Evolutionary conservation across 2,797 vertebrate species (phyloP).

Genomic region (Scarus forsteni): DNA sequence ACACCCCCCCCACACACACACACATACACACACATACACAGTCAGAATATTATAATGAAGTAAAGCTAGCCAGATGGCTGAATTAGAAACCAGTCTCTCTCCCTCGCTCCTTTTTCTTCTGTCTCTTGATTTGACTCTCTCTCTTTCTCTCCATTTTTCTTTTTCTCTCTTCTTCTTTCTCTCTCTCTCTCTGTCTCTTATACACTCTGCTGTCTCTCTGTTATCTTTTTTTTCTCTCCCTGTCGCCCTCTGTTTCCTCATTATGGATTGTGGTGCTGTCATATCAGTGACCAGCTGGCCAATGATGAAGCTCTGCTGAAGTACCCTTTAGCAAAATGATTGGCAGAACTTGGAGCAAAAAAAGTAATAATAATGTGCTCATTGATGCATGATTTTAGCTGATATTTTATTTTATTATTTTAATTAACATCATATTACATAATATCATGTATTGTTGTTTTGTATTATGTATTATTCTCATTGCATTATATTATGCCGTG

Average conservation of each 20-base stretch:
- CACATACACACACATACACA: slow-evolving; percentile 69
- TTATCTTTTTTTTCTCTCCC: slow-evolving; percentile 42
- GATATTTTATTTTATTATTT: too few relatives aligned
- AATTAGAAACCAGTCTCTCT: slow-evolving; percentile 80
- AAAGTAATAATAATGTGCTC: too few relatives aligned
- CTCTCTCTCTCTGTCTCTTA: slow-evolving; percentile 32
- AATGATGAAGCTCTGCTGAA: slow-evolving; percentile 37
- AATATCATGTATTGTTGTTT: too few relatives aligned
- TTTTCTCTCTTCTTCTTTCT: slow-evolving; percentile 25
- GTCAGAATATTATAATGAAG: slow-evolving; percentile 91
- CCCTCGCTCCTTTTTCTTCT: slow-evolving; percentile 25
- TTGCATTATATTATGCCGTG: too few relatives aligned
- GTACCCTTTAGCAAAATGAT: slow-evolving; percentile 44
- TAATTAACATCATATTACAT: too few relatives aligned
- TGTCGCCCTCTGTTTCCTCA: slow-evolving; percentile 46
- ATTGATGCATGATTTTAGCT: too few relatives aligned
- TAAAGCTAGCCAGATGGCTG: slow-evolving; percentile 92
- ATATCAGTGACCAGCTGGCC: slow-evolving; percentile 39
- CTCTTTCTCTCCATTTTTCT: slow-evolving; percentile 26
- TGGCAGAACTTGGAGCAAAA: background rate
- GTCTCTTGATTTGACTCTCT: slow-evolving; percentile 22
- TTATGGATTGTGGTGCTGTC: slow-evolving; percentile 52
- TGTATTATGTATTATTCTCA: too few relatives aligned
- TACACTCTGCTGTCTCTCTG: slow-evolving; percentile 52
- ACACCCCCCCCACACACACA: slow-evolving; percentile 45